Percentiles rank a stretch among this genome's conserved stretches.
Evolutionary conservation across 2,888 invertebrate species (phyloP).

Genomic region (Sesia apiformis): DNA sequence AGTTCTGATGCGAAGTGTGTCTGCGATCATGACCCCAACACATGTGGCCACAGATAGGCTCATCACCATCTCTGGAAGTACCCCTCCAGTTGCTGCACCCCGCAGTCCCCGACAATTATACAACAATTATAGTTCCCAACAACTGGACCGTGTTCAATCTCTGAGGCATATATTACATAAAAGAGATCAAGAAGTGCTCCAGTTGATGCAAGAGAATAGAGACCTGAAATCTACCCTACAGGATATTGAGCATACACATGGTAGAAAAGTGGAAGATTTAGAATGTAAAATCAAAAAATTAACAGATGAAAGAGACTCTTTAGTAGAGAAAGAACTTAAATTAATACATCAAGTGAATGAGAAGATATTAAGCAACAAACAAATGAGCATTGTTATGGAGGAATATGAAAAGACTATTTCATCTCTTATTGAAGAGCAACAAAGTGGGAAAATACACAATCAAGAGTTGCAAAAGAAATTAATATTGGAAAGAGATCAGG

Average conservation of each 20-base stretch:
- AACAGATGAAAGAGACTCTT: conserved; percentile 39
- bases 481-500: conserved; percentile 72
- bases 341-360: conserved; percentile 48
- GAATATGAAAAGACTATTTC: conserved; percentile 88
- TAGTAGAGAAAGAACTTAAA: conserved; percentile 39
- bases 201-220: conserved; percentile 51
- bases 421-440: conserved; percentile 81
- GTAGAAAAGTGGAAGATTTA: conserved; percentile 39
- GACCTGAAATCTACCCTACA: conserved; percentile 47
- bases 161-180: conserved; percentile 49
- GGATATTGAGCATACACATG: conserved; percentile 40
- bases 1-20: conserved; percentile 52
- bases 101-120: conserved; percentile 36
- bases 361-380: conserved; percentile 50
- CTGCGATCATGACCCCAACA: conserved; percentile 55
- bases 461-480: conserved; percentile 63
- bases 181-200: conserved; percentile 53
- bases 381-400: conserved; percentile 81
- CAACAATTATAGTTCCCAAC: conserved; percentile 28
- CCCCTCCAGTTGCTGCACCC: conserved; percentile 53
- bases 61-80: conserved; percentile 50
- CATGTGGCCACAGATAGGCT: conserved; percentile 55
- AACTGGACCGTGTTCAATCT: conserved; percentile 46
- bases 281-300: conserved; percentile 47
- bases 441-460: conserved; percentile 73